A percentile compares a stretch with the other conserved stretches of the same genome.
phyloP scores from a whole-genome alignment of 92 coral and sea anemone genomes.

The Phenganax marumi region DNA sequence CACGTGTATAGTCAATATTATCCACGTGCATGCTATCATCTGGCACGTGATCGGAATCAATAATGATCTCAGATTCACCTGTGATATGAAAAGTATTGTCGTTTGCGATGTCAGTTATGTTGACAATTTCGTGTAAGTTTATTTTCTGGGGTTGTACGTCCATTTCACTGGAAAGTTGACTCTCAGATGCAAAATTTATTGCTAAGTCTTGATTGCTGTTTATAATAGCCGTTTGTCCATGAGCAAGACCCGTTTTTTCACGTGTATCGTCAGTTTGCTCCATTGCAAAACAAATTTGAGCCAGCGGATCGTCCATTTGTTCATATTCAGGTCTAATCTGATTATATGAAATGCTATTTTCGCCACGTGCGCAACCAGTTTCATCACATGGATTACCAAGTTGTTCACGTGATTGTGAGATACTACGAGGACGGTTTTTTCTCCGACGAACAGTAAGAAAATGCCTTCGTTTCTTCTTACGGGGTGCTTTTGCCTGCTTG shows the following conservation, averaged over 20 bases:
- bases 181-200: background rate
- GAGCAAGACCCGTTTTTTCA: background rate
- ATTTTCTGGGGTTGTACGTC: background rate
- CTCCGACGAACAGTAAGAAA: background rate
- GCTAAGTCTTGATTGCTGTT: background rate
- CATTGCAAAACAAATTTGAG: background rate
- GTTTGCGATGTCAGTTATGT: background rate
- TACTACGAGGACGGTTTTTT: background rate
- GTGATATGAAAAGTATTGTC: background rate
- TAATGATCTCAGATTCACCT: slow-evolving; percentile 2
- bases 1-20: background rate
- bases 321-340: background rate
- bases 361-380: background rate
- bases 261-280: background rate
- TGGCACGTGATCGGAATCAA: slow-evolving; percentile 2
- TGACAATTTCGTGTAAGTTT: background rate
- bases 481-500: background rate
- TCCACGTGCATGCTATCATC: background rate
- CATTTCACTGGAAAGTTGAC: background rate
- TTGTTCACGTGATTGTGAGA: background rate
- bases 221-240: background rate
- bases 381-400: background rate
- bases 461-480: slow-evolving; percentile 34
- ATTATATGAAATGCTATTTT: background rate
- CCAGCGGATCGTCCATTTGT: background rate